Conservation (phyloP, 2,113 vertebrate genomes). For the Mirounga angustirostris region DNA sequence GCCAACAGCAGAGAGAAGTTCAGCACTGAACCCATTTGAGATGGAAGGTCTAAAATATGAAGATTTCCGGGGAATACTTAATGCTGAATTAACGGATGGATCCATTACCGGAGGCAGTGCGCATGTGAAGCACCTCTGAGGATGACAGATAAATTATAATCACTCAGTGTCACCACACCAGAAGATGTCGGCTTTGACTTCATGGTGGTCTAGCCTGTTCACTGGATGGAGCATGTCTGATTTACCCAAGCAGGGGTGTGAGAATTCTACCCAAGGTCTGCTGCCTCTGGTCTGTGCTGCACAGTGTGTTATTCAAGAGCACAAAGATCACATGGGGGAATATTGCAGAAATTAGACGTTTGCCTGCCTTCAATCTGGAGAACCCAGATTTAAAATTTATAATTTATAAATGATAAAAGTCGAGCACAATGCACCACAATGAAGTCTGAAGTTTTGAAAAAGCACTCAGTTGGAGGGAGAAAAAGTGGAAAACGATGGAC, state of each 20-base stretch:
- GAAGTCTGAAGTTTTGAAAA: constrained; percentile 32
- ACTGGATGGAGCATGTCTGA: background rate
- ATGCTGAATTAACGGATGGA: constrained; percentile 72
- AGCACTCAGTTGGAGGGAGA: background rate
- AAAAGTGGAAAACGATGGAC: background rate
- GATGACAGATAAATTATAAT: constrained; percentile 61
- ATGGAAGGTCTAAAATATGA: constrained; percentile 63
- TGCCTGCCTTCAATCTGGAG: background rate
- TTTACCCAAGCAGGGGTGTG: background rate
- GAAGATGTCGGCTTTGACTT: background rate
- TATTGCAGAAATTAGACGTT: background rate
- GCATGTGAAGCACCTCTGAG: constrained; percentile 57
- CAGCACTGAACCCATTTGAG: constrained; percentile 7
- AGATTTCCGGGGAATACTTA: constrained; percentile 68
- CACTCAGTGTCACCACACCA: background rate
- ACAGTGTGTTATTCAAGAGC: background rate
- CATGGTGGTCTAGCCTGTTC: background rate
- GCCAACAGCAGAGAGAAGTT: background rate
- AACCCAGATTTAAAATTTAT: constrained; percentile 28
- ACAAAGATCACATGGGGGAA: background rate
- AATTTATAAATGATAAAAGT: constrained; percentile 21
- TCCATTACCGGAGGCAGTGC: constrained; percentile 56
- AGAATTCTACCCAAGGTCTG: background rate
- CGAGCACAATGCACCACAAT: background rate
- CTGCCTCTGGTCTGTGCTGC: background rate